A percentile compares a stretch with the other conserved stretches of the same genome.
phyloP scores from a whole-genome alignment of 2,888 invertebrate genomes.

The Chymomyza amoena region DNA sequence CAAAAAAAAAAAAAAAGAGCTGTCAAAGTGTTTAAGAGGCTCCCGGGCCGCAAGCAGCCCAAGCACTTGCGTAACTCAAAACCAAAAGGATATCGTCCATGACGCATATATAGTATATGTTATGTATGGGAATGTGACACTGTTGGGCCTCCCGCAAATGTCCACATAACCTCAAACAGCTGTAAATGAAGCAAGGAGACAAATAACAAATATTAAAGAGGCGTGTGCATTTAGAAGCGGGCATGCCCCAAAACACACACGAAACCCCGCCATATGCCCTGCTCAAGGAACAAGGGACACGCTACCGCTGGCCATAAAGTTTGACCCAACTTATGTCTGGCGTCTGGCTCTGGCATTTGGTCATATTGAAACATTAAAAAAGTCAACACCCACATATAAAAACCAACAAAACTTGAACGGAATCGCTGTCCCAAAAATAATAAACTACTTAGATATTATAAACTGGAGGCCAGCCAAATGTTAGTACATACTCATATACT shows the following conservation, averaged over 20 bases:
- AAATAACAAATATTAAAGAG: slow-evolving; percentile 13
- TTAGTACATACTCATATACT: background rate
- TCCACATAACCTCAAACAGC: slow-evolving; percentile 19
- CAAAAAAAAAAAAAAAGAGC: slow-evolving; percentile 42
- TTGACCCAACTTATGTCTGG: background rate
- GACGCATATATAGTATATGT: slow-evolving; percentile 38
- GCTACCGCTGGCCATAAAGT: slow-evolving; percentile 13
- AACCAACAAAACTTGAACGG: slow-evolving; percentile 44
- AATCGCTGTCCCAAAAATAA: background rate
- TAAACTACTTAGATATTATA: background rate
- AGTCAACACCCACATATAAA: slow-evolving; percentile 71
- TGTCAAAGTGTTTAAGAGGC: slow-evolving; percentile 62
- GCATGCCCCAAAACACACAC: slow-evolving; percentile 18
- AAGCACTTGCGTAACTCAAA: slow-evolving; percentile 61
- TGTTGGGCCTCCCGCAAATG: slow-evolving; percentile 51
- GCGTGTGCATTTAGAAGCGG: slow-evolving; percentile 17
- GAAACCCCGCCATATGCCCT: background rate
- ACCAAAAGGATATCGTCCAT: slow-evolving; percentile 72
- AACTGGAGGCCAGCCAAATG: background rate
- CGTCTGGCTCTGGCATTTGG: slow-evolving; percentile 51
- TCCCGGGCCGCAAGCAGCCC: slow-evolving; percentile 32
- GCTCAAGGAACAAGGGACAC: slow-evolving; percentile 24
- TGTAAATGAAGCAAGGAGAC: background rate
- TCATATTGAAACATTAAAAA: slow-evolving; percentile 74
- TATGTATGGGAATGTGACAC: slow-evolving; percentile 48